phyloP scores from a whole-genome alignment of 2,113 vertebrate species.

The Protobothrops flavoviridis region DNA sequence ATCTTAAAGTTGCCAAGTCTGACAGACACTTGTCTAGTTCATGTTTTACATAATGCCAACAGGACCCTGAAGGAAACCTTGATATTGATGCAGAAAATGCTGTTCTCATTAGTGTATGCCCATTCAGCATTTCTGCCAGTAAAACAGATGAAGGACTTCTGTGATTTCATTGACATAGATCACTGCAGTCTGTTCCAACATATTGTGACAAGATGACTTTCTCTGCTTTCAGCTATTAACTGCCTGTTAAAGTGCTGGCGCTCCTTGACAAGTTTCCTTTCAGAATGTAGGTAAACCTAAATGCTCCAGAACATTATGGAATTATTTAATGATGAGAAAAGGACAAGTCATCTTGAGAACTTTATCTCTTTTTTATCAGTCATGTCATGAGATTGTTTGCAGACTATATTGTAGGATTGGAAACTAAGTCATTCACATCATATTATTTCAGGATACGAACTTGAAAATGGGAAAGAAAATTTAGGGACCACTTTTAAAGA shows the following conservation, averaged over 20 bases:
- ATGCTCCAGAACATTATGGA: background rate
- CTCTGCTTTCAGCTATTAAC: background rate
- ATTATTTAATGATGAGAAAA: background rate
- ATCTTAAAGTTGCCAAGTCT: background rate
- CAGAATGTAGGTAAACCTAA: background rate
- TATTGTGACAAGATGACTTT: background rate
- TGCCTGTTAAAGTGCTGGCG: background rate
- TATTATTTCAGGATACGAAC: background rate
- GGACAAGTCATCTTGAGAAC: background rate
- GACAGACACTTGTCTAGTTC: background rate
- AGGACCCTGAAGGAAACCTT: background rate
- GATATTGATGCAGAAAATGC: background rate
- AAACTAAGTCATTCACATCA: background rate
- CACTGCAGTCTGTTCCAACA: background rate
- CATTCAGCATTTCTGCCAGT: background rate
- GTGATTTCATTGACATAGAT: background rate
- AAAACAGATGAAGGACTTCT: background rate
- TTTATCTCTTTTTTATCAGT: background rate
- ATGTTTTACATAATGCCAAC: background rate
- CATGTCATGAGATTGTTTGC: background rate
- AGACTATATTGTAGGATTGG: background rate
- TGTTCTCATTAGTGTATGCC: background rate
- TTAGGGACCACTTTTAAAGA: background rate
- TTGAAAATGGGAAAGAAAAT: background rate
- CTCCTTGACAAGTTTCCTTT: background rate